These are phyloP conservation scores for Cryptocheilus praepositus DNA, from an alignment of 2,888 invertebrate species.

Conservation along the genomic window DNA sequence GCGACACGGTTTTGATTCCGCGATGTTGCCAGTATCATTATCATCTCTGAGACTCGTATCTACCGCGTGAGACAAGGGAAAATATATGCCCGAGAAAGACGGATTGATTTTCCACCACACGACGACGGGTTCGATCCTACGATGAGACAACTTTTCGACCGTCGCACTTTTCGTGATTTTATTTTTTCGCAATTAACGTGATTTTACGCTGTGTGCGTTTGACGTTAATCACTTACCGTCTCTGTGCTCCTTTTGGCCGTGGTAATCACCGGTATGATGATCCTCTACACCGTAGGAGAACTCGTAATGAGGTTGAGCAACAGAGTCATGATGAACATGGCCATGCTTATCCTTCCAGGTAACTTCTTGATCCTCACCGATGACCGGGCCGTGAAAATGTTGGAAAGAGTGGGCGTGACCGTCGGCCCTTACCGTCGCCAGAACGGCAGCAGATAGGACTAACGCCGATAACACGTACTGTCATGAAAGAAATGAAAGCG, in stretches of 20 bases:
- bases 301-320: constrained; percentile 70
- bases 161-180: too few species aligned
- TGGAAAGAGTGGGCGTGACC: constrained; percentile 70
- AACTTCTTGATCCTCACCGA: constrained; percentile 65
- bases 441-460: constrained; percentile 28
- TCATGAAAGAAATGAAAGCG: constrained; percentile 11
- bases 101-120: too few species aligned
- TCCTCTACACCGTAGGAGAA: constrained; percentile 70
- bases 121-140: too few species aligned
- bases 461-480: constrained; percentile 42
- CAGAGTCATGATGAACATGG: constrained; percentile 70
- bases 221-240: constrained; percentile 64
- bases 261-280: constrained; percentile 72
- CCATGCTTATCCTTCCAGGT: constrained; percentile 70
- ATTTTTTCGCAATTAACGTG: too few species aligned
- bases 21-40: too few species aligned
- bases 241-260: constrained; percentile 73
- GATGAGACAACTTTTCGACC: too few species aligned
- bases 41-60: too few species aligned
- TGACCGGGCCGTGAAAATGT: constrained; percentile 70
- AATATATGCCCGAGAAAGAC: too few species aligned
- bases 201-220: too few species aligned
- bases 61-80: too few species aligned
- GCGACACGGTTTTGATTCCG: too few species aligned
- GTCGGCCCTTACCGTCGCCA: constrained; percentile 34